Percentiles rank a stretch among this genome's conserved stretches.
phyloP scores from a whole-genome alignment of 92 coral and sea anemone genomes.

The Scolanthus callimorphus region DNA sequence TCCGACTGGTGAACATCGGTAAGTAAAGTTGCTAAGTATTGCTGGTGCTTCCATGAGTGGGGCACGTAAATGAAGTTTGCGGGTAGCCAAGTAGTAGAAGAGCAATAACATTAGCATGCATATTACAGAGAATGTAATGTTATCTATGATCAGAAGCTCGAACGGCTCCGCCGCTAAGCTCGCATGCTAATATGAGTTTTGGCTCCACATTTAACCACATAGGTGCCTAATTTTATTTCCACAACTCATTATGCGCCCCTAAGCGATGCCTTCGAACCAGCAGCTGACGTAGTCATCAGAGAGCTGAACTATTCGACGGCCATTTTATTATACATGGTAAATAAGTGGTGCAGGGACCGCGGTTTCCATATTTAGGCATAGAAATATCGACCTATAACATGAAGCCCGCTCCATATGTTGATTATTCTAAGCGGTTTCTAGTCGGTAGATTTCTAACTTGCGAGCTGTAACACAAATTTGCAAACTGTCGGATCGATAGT shows the following conservation, averaged over 20 bases:
- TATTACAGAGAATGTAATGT: background rate
- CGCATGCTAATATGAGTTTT: background rate
- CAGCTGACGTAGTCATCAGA: no score
- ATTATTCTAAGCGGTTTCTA: slow-evolving; percentile 2
- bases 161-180: background rate
- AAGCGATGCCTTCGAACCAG: no score
- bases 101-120: background rate
- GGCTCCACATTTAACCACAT: background rate
- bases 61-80: background rate
- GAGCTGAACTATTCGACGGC: no score
- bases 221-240: no score
- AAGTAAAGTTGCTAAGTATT: slow-evolving; percentile 23
- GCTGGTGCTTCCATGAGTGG: background rate
- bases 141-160: background rate
- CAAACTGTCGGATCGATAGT: no score
- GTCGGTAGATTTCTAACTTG: background rate
- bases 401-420: slow-evolving; percentile 30
- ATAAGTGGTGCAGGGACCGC: slow-evolving; percentile 7
- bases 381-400: background rate
- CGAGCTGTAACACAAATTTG: no score
- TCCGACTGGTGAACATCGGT: slow-evolving; percentile 97
- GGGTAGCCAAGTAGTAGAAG: background rate
- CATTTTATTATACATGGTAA: no score
- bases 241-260: no score
- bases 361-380: slow-evolving; percentile 42